Percentiles rank a stretch among this genome's conserved stretches.
These are phyloP conservation scores for Listronotus bonariensis DNA, from an alignment of 1,140 invertebrate species.

Conservation along the genomic window DNA sequence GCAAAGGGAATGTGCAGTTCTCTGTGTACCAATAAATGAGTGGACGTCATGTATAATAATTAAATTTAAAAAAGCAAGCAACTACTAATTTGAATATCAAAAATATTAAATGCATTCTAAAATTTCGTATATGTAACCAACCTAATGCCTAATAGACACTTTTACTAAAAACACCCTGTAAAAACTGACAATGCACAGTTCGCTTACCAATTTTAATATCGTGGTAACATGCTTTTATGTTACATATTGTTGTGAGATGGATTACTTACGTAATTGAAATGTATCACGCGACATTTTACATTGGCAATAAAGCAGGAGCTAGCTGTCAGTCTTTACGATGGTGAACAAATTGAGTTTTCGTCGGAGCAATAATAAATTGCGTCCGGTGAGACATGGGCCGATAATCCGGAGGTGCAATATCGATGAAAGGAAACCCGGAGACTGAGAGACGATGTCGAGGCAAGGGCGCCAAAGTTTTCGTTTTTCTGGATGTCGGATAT, in stretches of 20 bases:
- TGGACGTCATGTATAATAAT: too few species aligned
- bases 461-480: background rate
- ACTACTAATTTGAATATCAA: too few species aligned
- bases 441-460: constrained; percentile 1
- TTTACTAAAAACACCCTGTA: too few species aligned
- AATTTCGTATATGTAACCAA: too few species aligned
- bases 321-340: constrained; percentile 43
- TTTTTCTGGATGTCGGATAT: constrained; percentile 6
- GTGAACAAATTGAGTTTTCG: constrained; percentile 49
- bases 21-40: too few species aligned
- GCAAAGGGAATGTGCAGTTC: too few species aligned
- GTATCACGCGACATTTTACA: constrained; percentile 36
- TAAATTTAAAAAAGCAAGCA: too few species aligned
- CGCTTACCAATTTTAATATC: constrained; percentile 5
- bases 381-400: constrained; percentile 40
- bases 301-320: constrained; percentile 34
- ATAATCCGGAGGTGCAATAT: constrained; percentile 46
- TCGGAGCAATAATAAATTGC: constrained; percentile 49
- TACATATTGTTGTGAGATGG: constrained; percentile 19
- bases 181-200: too few species aligned
- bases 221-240: constrained; percentile 16
- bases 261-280: constrained; percentile 37
- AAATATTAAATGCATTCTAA: too few species aligned
- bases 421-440: constrained; percentile 9
- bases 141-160: too few species aligned